A percentile compares a stretch with the other conserved stretches of the same genome.
These are phyloP conservation scores for Brienomyrus longianalis DNA, from an alignment of 2,113 vertebrate species.

Conservation along the genomic window DNA sequence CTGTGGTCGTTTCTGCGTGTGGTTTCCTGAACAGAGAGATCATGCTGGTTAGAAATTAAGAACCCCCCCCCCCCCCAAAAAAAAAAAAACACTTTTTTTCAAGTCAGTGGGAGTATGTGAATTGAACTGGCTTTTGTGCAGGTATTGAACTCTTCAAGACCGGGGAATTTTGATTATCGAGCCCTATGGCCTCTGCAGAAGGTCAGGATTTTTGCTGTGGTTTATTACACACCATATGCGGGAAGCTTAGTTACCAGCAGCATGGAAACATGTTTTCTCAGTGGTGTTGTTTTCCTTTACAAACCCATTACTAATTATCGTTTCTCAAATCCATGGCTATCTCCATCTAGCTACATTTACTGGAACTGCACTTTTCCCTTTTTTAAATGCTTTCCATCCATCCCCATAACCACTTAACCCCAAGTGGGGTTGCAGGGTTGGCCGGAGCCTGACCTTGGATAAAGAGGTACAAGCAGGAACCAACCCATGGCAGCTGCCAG, in stretches of 20 bases:
- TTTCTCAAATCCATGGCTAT: background rate
- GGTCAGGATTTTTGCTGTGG: conserved; percentile 6
- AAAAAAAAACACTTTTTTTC: background rate
- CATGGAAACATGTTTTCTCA: background rate
- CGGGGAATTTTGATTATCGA: background rate
- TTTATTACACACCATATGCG: background rate
- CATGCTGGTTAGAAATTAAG: background rate
- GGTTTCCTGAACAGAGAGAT: background rate
- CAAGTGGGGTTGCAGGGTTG: too few species aligned
- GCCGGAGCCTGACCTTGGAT: too few species aligned
- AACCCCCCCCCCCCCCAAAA: background rate
- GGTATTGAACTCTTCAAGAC: background rate
- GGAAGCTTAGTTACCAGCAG: background rate
- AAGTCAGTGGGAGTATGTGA: background rate
- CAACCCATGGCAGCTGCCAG: too few species aligned
- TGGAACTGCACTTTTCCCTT: background rate
- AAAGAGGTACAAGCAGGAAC: too few species aligned
- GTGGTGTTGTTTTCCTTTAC: background rate
- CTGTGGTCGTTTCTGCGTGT: background rate
- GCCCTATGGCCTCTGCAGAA: background rate
- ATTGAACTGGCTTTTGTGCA: background rate
- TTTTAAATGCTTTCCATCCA: background rate
- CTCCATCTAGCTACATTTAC: background rate
- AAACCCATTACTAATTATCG: background rate
- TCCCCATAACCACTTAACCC: too few species aligned